Conservation (phyloP, 2,797 vertebrate genomes). For the Ctenopoma multispine region DNA sequence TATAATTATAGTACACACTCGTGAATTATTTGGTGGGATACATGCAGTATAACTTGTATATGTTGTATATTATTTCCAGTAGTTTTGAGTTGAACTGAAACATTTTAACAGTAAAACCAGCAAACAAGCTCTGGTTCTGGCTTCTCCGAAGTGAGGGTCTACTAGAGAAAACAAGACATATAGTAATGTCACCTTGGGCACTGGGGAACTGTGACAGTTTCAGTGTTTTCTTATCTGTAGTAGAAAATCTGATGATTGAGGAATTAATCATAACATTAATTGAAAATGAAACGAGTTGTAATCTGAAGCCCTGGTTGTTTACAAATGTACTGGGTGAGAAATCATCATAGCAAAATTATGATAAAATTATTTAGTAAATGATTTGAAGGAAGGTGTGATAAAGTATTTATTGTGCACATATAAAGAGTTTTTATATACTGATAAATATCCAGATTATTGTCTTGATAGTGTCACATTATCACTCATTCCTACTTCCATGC, state of each 20-base stretch:
- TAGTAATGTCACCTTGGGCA: neutral
- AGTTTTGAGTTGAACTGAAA: neutral
- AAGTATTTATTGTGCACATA: neutral
- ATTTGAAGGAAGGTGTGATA: neutral
- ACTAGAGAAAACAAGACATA: neutral
- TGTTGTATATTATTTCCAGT: no score
- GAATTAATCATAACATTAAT: no score
- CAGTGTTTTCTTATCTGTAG: neutral
- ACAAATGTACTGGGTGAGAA: neutral
- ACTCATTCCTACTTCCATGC: neutral
- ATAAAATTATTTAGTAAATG: neutral
- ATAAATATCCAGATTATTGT: neutral
- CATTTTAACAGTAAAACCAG: neutral
- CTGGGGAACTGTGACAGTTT: neutral
- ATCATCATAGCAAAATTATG: no score
- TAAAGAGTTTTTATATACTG: neutral
- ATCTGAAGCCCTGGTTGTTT: neutral
- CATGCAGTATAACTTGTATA: neutral
- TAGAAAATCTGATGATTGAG: neutral
- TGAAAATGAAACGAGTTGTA: no score
- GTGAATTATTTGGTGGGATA: neutral
- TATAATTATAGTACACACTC: no score
- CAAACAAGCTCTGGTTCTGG: neutral
- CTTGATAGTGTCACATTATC: neutral
- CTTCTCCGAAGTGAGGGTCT: neutral